Conservation (phyloP, 64 coral and sea anemone species). For the Pocillopora verrucosa region DNA sequence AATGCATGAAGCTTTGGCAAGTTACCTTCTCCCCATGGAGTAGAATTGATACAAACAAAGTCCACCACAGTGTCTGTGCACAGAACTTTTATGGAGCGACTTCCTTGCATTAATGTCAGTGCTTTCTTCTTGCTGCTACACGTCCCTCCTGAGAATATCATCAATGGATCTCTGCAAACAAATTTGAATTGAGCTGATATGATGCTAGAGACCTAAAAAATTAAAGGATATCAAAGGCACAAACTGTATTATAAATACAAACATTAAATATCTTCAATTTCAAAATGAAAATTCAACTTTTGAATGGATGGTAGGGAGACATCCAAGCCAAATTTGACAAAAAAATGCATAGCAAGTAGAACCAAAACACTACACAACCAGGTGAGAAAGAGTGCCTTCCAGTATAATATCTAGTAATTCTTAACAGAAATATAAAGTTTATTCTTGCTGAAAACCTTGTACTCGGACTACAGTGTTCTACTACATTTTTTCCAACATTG, state of each 20-base stretch:
- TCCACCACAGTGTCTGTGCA: constrained; percentile 73
- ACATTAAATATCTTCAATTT: no score
- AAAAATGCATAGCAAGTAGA: no score
- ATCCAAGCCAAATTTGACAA: no score
- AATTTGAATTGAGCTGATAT: constrained; percentile 26
- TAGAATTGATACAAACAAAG: constrained; percentile 66
- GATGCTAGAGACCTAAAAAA: background rate
- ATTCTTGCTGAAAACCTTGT: no score
- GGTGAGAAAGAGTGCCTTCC: no score
- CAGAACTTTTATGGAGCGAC: constrained; percentile 61
- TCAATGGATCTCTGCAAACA: constrained; percentile 60
- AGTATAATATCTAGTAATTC: no score
- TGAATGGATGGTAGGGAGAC: no score
- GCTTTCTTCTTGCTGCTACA: constrained; percentile 72
- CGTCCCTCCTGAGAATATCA: constrained; percentile 87
- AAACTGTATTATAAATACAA: background rate
- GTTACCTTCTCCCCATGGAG: constrained; percentile 81
- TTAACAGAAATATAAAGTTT: no score
- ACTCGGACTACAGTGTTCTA: no score
- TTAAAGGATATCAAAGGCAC: background rate
- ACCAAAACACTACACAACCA: no score
- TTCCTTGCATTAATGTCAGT: constrained; percentile 72
- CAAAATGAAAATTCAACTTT: no score
- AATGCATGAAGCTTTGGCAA: background rate
- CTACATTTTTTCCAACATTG: no score